These are phyloP conservation scores for Salvelinus namaycush DNA, from an alignment of 2,113 vertebrate species.

Conservation along the genomic window DNA sequence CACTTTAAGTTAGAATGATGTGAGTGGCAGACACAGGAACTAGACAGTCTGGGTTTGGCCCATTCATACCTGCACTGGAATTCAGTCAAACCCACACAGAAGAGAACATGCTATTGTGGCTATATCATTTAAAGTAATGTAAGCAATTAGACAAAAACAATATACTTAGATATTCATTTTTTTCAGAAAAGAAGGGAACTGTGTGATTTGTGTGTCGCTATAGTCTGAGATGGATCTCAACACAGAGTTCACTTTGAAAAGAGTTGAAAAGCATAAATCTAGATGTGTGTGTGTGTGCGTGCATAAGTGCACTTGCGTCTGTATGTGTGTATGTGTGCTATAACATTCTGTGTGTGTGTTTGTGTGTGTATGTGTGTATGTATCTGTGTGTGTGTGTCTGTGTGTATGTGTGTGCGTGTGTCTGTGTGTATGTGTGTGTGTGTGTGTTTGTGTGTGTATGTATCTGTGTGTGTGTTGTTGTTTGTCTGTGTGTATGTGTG, in stretches of 20 bases:
- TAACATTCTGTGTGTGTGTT: not conserved
- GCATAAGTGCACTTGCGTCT: not conserved
- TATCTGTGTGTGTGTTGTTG: not conserved
- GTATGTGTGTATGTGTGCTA: not conserved
- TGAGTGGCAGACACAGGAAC: not conserved
- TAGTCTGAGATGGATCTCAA: too few species aligned
- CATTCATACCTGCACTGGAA: too few species aligned
- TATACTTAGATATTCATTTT: too few species aligned
- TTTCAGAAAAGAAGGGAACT: not conserved
- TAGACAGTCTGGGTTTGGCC: not conserved
- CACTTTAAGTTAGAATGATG: too few species aligned
- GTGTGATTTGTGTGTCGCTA: not conserved
- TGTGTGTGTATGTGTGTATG: not conserved
- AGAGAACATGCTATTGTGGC: too few species aligned
- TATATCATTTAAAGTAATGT: too few species aligned
- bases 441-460: conserved; percentile 1
- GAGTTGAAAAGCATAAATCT: not conserved
- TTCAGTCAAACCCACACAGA: too few species aligned
- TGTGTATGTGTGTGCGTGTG: not conserved
- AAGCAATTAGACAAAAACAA: too few species aligned
- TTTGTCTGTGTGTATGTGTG: not conserved
- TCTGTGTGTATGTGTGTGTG: too few species aligned
- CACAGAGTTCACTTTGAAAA: too few species aligned
- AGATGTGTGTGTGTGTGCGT: not conserved
- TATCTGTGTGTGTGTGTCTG: not conserved